Conservation (phyloP, 2,888 invertebrate genomes). For the Hypercompe scribonia region DNA sequence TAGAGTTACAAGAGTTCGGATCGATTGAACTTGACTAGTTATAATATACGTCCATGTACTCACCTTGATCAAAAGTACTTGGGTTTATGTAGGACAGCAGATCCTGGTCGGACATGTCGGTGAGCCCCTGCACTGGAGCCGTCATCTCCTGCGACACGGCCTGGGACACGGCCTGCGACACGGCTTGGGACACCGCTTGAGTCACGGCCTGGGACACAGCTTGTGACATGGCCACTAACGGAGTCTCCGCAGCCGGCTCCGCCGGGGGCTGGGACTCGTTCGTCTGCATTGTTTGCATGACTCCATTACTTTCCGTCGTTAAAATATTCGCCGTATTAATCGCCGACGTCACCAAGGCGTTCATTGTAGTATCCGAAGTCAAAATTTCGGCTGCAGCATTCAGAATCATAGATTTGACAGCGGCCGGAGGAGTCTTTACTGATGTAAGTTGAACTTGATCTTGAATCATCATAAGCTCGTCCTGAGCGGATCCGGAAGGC, state of each 20-base stretch:
- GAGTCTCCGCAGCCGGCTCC: slow-evolving; percentile 73
- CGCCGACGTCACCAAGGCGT: slow-evolving; percentile 84
- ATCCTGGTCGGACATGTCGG: slow-evolving; percentile 95
- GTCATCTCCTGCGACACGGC: slow-evolving; percentile 84
- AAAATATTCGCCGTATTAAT: slow-evolving; percentile 84
- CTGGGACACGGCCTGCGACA: slow-evolving; percentile 81
- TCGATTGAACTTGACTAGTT: slow-evolving; percentile 42
- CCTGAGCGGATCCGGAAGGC: slow-evolving; percentile 60
- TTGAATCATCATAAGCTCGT: slow-evolving; percentile 76
- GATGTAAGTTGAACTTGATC: slow-evolving; percentile 74
- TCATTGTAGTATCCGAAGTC: slow-evolving; percentile 88
- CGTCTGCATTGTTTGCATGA: slow-evolving; percentile 44
- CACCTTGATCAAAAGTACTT: slow-evolving; percentile 94
- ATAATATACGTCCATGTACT: slow-evolving; percentile 75
- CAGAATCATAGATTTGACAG: slow-evolving; percentile 91
- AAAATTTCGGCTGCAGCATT: slow-evolving; percentile 91
- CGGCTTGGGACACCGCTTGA: slow-evolving; percentile 81
- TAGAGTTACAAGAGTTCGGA: slow-evolving; percentile 39
- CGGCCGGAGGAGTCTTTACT: slow-evolving; percentile 86
- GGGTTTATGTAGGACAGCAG: slow-evolving; percentile 96
- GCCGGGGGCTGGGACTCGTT: slow-evolving; percentile 66
- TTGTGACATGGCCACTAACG: slow-evolving; percentile 81
- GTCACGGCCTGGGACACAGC: slow-evolving; percentile 84
- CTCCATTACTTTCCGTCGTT: slow-evolving; percentile 67
- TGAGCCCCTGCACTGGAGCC: slow-evolving; percentile 90